Conservation (phyloP, 23 tunicate species). For the Trididemnum nubilum region DNA sequence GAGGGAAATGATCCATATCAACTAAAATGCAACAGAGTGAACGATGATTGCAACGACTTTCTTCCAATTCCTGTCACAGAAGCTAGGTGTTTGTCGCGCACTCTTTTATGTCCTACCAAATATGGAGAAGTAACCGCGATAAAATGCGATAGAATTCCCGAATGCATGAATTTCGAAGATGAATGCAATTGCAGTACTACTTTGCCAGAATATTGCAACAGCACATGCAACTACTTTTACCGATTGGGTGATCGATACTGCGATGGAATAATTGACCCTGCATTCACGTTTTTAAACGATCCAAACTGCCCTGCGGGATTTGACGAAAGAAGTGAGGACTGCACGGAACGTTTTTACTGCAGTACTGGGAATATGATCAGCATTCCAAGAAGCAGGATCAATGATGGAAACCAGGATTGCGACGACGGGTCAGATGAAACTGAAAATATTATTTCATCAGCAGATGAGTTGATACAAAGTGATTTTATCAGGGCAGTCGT, state of each 20-base stretch:
- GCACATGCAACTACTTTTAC: neutral
- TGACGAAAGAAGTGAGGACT: no score
- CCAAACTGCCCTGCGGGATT: no score
- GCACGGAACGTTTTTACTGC: no score
- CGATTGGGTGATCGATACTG: slow-evolving; percentile 15
- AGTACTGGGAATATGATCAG: slow-evolving; percentile 7
- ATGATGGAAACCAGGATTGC: no score
- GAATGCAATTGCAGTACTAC: neutral
- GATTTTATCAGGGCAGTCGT: slow-evolving; percentile 15
- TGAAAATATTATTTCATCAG: no score
- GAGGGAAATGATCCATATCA: no score
- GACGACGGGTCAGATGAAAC: no score
- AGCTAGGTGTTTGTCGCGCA: neutral
- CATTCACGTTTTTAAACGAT: no score
- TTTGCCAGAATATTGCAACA: no score
- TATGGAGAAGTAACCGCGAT: neutral
- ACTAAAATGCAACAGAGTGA: neutral
- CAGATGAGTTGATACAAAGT: slow-evolving; percentile 43
- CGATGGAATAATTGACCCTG: neutral
- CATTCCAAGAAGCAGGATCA: slow-evolving; percentile 37
- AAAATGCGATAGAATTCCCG: neutral
- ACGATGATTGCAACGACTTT: no score
- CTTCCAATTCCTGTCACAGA: no score
- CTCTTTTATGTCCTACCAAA: neutral
- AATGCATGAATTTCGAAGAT: neutral